phyloP scores from a whole-genome alignment of 2,797 vertebrate genomes.

The Tinamus major region DNA sequence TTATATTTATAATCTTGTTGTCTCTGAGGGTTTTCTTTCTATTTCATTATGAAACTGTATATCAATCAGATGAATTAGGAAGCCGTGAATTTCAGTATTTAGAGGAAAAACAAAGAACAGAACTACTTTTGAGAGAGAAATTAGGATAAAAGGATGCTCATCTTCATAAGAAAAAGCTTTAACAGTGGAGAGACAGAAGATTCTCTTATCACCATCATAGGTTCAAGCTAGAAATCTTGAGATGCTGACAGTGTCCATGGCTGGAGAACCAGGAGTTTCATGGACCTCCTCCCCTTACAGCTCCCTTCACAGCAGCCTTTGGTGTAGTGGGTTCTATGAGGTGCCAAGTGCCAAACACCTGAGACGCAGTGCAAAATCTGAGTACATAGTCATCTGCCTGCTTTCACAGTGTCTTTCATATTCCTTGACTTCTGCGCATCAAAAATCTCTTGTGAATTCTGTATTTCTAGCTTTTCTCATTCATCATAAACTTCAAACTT shows the following conservation, averaged over 20 bases:
- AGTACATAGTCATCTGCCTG: background rate
- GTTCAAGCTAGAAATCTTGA: background rate
- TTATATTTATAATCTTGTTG: background rate
- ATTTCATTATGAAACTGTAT: background rate
- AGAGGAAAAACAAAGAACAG: background rate
- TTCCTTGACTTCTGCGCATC: background rate
- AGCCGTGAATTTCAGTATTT: background rate
- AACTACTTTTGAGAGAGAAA: background rate
- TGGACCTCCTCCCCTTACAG: background rate
- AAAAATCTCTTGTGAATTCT: slow-evolving; percentile 26
- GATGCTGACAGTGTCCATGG: background rate
- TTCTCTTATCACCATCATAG: background rate
- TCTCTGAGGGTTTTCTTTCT: background rate
- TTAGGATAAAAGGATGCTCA: slow-evolving; percentile 1
- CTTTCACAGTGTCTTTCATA: background rate
- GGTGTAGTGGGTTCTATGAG: background rate
- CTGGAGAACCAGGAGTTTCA: background rate
- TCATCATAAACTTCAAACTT: slow-evolving; percentile 60
- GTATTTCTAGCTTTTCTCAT: slow-evolving; percentile 26
- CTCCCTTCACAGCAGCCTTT: background rate
- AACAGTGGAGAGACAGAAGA: background rate
- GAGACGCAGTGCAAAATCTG: background rate
- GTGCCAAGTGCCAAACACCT: background rate
- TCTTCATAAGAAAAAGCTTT: background rate
- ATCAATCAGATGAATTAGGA: background rate